Base-by-base conservation (phyloP, 2,797 vertebrate genomes). In the Sebastes trivittatus region DNA sequence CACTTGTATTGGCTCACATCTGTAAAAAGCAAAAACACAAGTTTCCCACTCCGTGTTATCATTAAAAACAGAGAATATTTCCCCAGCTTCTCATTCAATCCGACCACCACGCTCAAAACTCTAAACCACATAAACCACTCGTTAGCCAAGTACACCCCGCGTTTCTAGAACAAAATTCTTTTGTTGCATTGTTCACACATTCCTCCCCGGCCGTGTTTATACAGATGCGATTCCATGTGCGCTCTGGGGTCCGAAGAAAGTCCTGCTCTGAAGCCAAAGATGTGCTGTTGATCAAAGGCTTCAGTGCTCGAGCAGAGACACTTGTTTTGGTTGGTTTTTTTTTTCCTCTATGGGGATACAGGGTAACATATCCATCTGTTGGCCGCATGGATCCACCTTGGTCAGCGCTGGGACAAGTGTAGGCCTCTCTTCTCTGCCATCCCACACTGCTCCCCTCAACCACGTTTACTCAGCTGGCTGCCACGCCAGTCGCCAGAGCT, bases 151-250 rank as follows among this genome's bases (percentile, higher is more conserved):
- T 87, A 85, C 89, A 22, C 87, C 85, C 85, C 83, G 66, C 72
- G 88, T 88, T 91, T 93, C 83, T 54, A 85, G 94, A 95, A 93
- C 91, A 94, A 92, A 94, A 96, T 93, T 95, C 92, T 94, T 96
- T 96, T 96, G 97, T 96, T 97, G 96, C 96, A 95, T 96, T 96
- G 95, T 95, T 96, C 95, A 94, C 97, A 97, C 97, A 96, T 96
- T 96, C 95, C 94, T 93, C 80, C 76, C 64, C 11, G 96, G 96
- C 95, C 95, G 84, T 99, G 98, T 99, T 99, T 98, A 96, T 95
- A 98, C 98, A 99, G 98, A 99, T 99, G 98, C 95, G 93, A 95
- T 96, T 94, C 97, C 96, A 96, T 97, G 96, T 97, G 94, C 93
- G 77, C 91, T 87, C 90, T 49, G 96, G 96, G 96, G 91, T 95